Conservation (phyloP, 2,888 invertebrate species). For the Lamellibrachia columna region DNA sequence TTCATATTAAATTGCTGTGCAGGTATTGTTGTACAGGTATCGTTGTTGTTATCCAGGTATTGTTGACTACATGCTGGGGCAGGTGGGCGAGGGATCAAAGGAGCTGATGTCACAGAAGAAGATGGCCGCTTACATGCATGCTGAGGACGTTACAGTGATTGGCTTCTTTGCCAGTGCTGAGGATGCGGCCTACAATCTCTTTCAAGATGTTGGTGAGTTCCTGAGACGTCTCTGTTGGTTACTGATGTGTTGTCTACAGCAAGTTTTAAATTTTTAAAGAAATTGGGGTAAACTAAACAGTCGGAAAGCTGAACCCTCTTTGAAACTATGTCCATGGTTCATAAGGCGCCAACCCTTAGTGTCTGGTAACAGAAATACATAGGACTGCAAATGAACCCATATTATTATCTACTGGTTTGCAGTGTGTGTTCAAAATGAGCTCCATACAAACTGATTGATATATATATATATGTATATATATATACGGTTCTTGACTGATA, state of each 20-base stretch:
- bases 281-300: too few species aligned
- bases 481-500: too few species aligned
- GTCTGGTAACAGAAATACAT: too few species aligned
- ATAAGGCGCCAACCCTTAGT: too few species aligned
- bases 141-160: conserved; percentile 68
- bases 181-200: conserved; percentile 60
- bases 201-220: neutral
- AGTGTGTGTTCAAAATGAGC: too few species aligned
- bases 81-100: conserved; percentile 65
- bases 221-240: conserved; percentile 17
- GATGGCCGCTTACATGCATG: conserved; percentile 61
- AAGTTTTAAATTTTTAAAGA: neutral
- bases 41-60: conserved; percentile 62
- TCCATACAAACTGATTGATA: too few species aligned
- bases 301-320: too few species aligned
- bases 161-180: conserved; percentile 69
- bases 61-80: conserved; percentile 69
- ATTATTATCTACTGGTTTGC: too few species aligned
- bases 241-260: conserved; percentile 30
- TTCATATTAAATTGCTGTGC: neutral
- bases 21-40: neutral
- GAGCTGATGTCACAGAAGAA: conserved; percentile 58
- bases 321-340: too few species aligned
- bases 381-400: too few species aligned
- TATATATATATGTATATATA: too few species aligned